Evolutionary conservation across 1,140 invertebrate species (phyloP).

Genomic region (Nymphalis io): DNA sequence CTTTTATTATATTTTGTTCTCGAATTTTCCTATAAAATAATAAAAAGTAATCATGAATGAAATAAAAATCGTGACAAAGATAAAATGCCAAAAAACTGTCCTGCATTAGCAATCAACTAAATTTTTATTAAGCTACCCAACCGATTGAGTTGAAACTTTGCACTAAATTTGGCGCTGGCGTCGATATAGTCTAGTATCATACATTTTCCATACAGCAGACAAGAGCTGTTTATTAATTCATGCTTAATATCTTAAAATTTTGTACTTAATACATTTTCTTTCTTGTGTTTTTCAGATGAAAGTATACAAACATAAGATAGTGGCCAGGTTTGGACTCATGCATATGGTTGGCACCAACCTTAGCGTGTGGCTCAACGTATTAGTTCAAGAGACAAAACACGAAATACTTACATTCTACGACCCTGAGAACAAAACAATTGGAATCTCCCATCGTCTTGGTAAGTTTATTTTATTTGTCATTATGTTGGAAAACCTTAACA

Average conservation of each 20-base stretch:
- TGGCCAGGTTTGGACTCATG: slow-evolving; percentile 95
- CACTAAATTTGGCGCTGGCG: too few species aligned
- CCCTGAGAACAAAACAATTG: slow-evolving; percentile 90
- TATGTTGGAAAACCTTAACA: too few species aligned
- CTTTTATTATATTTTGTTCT: neutral
- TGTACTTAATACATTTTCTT: neutral
- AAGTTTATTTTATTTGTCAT: slow-evolving; percentile 9
- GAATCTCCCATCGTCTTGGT: slow-evolving; percentile 87
- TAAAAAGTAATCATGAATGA: too few species aligned
- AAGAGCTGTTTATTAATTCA: neutral
- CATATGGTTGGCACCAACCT: slow-evolving; percentile 98
- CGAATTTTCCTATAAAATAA: too few species aligned
- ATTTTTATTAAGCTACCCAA: too few species aligned
- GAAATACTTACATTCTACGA: slow-evolving; percentile 95
- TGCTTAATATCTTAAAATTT: neutral
- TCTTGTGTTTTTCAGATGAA: slow-evolving; percentile 86
- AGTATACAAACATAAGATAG: slow-evolving; percentile 92
- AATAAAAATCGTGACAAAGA: too few species aligned
- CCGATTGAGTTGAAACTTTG: too few species aligned
- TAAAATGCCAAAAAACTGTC: too few species aligned
- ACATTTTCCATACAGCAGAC: too few species aligned
- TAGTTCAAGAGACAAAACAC: slow-evolving; percentile 96
- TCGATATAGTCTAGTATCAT: too few species aligned
- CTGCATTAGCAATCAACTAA: too few species aligned
- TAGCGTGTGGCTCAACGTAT: slow-evolving; percentile 95